Base-by-base conservation (phyloP, 2,113 vertebrate species). In the Herpailurus yagouaroundi region DNA sequence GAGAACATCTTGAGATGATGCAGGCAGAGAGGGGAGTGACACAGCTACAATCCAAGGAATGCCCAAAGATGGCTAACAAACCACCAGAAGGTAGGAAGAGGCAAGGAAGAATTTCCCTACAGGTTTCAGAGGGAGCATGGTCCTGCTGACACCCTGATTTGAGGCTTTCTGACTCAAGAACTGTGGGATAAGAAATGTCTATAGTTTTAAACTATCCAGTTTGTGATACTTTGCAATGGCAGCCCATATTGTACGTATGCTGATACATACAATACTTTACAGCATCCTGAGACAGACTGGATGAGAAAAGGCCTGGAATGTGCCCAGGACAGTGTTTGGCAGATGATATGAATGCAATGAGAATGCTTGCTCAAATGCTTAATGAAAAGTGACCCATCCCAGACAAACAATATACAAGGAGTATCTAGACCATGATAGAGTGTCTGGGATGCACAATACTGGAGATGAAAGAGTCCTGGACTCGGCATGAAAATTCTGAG, bases 1-100 rank as follows among this genome's bases (percentile, higher is more conserved):
- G 10, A 73, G 29, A 73, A 36, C 33, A 1, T 13, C 29, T 15
- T 0, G 52, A 29, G 3, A 25, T 4, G 15, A 45, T 0, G 4
- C 77, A 41, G 9, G 12, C 33, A 25, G 31, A 76, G 27, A 18
- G 5, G 31, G 19, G 7, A n/a, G 21, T 41, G 7, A 10, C 0
- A 4, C 8, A 52, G 16, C n/a, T 64, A 1, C 13, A 12, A 81
- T 57, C 23, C 29, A 33, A 81, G 33, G 27, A 50, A 27, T 19
- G 7, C 31, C 63, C 29, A 31, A 14, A 23, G 55, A 55, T 1
- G 5, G 45, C 18, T 11, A 33, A 8, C 27, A 41, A 36, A 25
- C 7, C 15, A 23, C 15, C 19, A 23, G 74, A 38, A 48, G 9
- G 38, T 19, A 10, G 7, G 38, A 41, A 52, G 14, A 45, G 31